Evolutionary conservation across 2,888 invertebrate genomes (phyloP).

Genomic region (Chaetogeoica ovagalla): DNA sequence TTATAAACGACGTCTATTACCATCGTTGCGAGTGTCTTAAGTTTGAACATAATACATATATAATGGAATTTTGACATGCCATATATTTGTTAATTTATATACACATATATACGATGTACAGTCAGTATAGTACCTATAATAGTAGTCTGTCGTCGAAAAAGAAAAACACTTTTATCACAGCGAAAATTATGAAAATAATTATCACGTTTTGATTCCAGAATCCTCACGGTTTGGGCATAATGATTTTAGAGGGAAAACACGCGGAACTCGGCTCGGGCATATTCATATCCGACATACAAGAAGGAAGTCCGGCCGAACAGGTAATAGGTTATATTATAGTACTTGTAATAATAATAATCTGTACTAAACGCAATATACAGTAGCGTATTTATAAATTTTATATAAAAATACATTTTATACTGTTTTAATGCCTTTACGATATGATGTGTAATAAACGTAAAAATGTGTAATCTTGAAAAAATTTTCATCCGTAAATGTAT

Average conservation of each 20-base stretch:
- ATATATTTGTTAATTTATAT: neutral
- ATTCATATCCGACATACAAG: conserved; percentile 90
- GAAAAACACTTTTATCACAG: neutral
- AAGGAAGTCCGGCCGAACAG: conserved; percentile 84
- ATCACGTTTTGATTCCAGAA: conserved; percentile 63
- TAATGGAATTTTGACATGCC: conserved; percentile 25
- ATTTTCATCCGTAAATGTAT: no score
- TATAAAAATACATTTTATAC: no score
- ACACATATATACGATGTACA: no score
- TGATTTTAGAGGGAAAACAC: conserved; percentile 94
- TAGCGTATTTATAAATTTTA: no score
- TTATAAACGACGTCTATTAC: conserved; percentile 2
- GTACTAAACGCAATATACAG: neutral
- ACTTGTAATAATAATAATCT: neutral
- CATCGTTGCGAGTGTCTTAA: conserved; percentile 35
- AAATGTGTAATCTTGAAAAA: no score
- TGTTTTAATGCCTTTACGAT: no score
- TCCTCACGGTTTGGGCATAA: conserved; percentile 79
- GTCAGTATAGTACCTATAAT: neutral
- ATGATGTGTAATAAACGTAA: no score
- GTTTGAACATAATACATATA: conserved; percentile 7
- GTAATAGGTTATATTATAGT: conserved; percentile 61
- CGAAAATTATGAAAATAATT: neutral
- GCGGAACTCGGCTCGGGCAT: conserved; percentile 89
- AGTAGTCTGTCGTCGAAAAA: conserved; percentile 2